A percentile compares a stretch with the other conserved stretches of the same genome.
Conservation (phyloP, 2,797 vertebrate species). For the Rhincodon typus region DNA sequence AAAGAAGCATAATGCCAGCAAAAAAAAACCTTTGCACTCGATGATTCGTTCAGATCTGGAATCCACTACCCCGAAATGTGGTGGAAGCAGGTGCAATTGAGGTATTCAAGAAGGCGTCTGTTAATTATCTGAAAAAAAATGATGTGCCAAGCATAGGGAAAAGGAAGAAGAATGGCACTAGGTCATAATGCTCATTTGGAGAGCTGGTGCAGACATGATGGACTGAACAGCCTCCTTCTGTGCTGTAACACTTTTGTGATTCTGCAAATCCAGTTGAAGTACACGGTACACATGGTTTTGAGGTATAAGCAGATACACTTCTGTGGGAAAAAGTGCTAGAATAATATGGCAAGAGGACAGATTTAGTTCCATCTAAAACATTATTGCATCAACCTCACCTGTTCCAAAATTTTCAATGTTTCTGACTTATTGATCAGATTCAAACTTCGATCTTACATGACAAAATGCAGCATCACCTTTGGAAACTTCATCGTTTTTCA, state of each 20-base stretch:
- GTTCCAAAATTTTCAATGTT: neutral
- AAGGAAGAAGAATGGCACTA: neutral
- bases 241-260: neutral
- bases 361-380: neutral
- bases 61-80: neutral
- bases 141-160: neutral
- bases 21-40: neutral
- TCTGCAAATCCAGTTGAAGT: neutral
- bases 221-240: neutral
- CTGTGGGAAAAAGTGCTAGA: neutral
- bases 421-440: neutral
- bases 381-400: neutral
- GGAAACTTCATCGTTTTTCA: neutral
- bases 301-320: neutral
- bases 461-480: neutral
- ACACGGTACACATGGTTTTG: neutral
- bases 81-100: neutral
- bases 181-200: neutral
- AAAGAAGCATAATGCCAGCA: neutral
- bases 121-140: neutral
- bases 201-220: neutral
- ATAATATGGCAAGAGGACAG: neutral
- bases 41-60: neutral
- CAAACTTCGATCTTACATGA: neutral
- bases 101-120: neutral